Percentiles rank a stretch among this genome's conserved stretches.
Conservation (phyloP, 2,888 invertebrate genomes). For the Scaeva pyrastri region DNA sequence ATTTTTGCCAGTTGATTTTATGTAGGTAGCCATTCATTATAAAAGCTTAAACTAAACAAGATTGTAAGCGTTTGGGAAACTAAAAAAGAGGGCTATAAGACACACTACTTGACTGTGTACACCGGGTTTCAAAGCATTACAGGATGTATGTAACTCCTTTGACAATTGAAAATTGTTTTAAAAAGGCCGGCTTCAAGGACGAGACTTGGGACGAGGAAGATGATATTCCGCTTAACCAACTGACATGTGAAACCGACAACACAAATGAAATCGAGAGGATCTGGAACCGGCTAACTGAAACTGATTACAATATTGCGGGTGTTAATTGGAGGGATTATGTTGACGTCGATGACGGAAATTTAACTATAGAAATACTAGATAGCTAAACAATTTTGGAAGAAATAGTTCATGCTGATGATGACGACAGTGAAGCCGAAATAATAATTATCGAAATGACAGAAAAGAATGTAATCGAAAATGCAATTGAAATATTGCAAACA, state of each 20-base stretch:
- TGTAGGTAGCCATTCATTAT: conserved; percentile 29
- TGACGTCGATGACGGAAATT: conserved; percentile 33
- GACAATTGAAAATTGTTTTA: conserved; percentile 14
- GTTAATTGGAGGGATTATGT: conserved; percentile 32
- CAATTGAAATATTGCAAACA: too few species aligned
- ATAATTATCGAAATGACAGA: too few species aligned
- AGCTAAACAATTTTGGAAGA: neutral
- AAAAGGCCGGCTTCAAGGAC: conserved; percentile 4
- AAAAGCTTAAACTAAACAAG: too few species aligned
- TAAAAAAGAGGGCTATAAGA: too few species aligned
- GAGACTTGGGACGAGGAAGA: conserved; percentile 32
- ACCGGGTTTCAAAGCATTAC: too few species aligned
- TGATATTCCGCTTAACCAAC: too few species aligned
- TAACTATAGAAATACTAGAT: conserved; percentile 17
- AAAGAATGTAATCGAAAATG: too few species aligned
- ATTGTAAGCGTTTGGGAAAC: too few species aligned
- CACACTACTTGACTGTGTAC: too few species aligned
- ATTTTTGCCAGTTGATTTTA: conserved; percentile 25
- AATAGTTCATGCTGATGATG: neutral
- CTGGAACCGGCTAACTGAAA: too few species aligned
- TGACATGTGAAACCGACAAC: conserved; percentile 7
- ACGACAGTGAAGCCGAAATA: neutral
- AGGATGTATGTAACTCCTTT: too few species aligned
- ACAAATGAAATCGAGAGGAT: conserved; percentile 16
- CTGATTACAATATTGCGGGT: conserved; percentile 31